Evolutionary conservation across 2,113 vertebrate species (phyloP).

Genomic region (Chelonoidis abingdonii): DNA sequence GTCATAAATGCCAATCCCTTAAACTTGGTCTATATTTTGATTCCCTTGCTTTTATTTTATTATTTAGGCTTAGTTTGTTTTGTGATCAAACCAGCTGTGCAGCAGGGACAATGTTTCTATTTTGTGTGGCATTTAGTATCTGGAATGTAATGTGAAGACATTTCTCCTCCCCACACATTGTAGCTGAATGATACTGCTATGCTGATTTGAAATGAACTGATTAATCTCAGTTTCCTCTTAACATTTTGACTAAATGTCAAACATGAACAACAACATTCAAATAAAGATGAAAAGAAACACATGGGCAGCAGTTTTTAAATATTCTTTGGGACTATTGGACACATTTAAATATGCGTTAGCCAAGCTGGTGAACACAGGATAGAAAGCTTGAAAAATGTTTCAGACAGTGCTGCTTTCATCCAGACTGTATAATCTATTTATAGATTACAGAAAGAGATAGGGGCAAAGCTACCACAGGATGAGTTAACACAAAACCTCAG

Average conservation of each 20-base stretch:
- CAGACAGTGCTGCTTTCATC: not conserved
- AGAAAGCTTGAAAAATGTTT: slow-evolving; percentile 22
- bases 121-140: slow-evolving; percentile 31
- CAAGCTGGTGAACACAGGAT: slow-evolving; percentile 44
- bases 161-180: slow-evolving; percentile 20
- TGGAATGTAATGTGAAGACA: slow-evolving; percentile 29
- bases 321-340: slow-evolving; percentile 53
- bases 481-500: not conserved
- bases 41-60: not conserved
- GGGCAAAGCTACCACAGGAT: not conserved
- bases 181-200: slow-evolving; percentile 61
- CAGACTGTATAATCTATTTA: not conserved
- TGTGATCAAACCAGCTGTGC: slow-evolving; percentile 16
- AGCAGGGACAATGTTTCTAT: slow-evolving; percentile 8
- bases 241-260: slow-evolving; percentile 70
- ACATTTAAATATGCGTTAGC: slow-evolving; percentile 60
- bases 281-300: slow-evolving; percentile 72
- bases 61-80: not conserved
- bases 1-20: not conserved
- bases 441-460: slow-evolving; percentile 15
- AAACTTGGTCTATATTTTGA: rapidly evolving
- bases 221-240: slow-evolving; percentile 72
- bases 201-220: slow-evolving; percentile 66
- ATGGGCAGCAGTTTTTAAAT: slow-evolving; percentile 66
- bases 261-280: slow-evolving; percentile 66